Percentiles rank a stretch among this genome's conserved stretches.
These are phyloP conservation scores for Platalea minor DNA, from an alignment of 2,797 vertebrate genomes.

Conservation along the genomic window DNA sequence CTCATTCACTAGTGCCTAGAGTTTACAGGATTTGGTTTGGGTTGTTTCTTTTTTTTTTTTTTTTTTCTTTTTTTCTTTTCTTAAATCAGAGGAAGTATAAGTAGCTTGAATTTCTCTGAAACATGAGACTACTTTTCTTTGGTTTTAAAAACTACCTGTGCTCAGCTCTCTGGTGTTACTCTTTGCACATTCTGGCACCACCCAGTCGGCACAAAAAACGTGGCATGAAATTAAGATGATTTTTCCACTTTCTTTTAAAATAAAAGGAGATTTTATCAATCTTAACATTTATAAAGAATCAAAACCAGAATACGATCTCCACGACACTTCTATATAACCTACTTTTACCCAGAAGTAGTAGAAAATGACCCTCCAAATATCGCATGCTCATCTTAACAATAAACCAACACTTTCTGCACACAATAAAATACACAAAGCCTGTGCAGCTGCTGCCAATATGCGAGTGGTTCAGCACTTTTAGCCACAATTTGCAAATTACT, in stretches of 20 bases:
- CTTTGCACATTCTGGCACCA: background rate
- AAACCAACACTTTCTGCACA: background rate
- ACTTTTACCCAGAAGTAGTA: background rate
- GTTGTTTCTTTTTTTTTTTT: background rate
- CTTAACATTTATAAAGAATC: background rate
- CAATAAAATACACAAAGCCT: background rate
- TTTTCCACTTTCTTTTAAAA: background rate
- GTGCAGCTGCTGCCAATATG: background rate
- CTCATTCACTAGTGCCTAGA: background rate
- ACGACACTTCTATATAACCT: background rate
- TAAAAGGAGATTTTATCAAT: background rate
- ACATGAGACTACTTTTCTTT: background rate
- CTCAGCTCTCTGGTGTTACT: background rate
- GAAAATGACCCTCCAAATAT: background rate
- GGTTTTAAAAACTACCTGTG: background rate
- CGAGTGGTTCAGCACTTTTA: background rate
- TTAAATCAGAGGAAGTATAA: background rate
- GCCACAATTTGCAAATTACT: background rate
- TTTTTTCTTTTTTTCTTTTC: too few relatives aligned
- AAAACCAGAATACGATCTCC: background rate
- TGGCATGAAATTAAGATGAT: background rate
- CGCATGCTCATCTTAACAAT: accelerated
- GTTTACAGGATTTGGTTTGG: background rate
- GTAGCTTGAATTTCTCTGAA: background rate
- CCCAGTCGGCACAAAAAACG: background rate